phyloP scores from a whole-genome alignment of 2,797 vertebrate genomes.

The Propithecus perrieri region DNA sequence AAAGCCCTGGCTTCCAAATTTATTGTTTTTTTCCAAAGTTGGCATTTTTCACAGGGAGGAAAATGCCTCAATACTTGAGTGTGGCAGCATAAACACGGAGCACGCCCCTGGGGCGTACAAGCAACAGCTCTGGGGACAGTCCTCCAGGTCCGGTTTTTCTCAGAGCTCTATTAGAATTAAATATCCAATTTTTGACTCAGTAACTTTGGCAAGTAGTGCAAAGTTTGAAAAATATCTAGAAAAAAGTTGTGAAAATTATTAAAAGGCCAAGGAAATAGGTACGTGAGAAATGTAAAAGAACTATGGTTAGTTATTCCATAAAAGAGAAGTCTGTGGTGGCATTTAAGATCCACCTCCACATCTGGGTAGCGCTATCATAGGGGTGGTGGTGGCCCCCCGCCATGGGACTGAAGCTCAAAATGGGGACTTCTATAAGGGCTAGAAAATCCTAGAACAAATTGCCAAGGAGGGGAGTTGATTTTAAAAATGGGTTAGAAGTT shows the following conservation, averaged over 20 bases:
- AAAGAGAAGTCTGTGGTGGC: background rate
- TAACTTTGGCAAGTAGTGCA: constrained; percentile 16
- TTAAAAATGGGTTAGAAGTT: background rate
- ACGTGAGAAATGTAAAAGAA: constrained; percentile 55
- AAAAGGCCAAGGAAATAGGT: constrained; percentile 52
- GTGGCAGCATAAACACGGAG: background rate
- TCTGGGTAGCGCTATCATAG: background rate
- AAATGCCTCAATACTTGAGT: background rate
- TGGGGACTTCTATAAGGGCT: background rate
- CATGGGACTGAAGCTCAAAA: background rate
- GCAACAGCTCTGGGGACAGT: background rate
- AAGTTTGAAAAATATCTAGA: constrained; percentile 36
- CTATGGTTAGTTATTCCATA: background rate
- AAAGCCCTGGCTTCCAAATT: background rate
- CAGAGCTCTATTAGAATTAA: constrained; percentile 25
- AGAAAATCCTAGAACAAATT: background rate
- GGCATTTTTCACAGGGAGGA: constrained; percentile 25
- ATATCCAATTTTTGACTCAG: constrained; percentile 1
- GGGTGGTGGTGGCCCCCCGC: background rate
- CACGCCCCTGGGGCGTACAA: background rate
- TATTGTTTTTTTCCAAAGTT: background rate
- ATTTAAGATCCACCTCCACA: background rate
- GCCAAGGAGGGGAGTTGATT: background rate
- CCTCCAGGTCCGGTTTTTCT: background rate
- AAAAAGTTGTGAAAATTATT: constrained; percentile 52